Conservation (phyloP, 2,888 invertebrate species). For the Dicycla oo region DNA sequence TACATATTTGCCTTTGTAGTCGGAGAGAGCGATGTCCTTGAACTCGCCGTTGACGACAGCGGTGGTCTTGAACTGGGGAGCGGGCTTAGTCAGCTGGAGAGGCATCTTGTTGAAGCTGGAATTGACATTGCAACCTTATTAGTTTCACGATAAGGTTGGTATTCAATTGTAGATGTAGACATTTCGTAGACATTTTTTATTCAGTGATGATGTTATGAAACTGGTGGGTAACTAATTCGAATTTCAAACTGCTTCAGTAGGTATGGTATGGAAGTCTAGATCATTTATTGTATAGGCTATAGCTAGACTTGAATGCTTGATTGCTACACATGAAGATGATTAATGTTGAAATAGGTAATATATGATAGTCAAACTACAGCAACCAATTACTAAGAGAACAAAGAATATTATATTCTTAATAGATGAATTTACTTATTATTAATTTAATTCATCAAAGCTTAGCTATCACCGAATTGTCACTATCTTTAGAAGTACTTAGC, state of each 20-base stretch:
- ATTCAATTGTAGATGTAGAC: conserved; percentile 7
- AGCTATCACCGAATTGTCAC: conserved; percentile 1
- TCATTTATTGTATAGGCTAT: neutral
- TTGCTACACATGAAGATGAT: neutral
- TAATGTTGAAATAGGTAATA: neutral
- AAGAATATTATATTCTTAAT: neutral
- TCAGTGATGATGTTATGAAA: neutral
- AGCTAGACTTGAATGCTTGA: neutral
- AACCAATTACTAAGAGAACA: neutral
- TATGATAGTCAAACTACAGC: neutral
- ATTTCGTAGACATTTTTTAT: conserved; percentile 1
- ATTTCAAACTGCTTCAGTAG: conserved; percentile 1
- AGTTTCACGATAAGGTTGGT: conserved; percentile 9
- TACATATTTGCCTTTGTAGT: conserved; percentile 96
- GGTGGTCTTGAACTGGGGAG: conserved; percentile 94
- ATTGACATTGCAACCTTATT: conserved; percentile 45
- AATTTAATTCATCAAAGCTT: conserved; percentile 15
- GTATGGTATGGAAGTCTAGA: neutral
- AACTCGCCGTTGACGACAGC: conserved; percentile 96
- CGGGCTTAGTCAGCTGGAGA: conserved; percentile 92
- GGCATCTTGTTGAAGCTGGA: conserved; percentile 90
- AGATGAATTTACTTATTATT: neutral
- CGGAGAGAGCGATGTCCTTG: conserved; percentile 93
- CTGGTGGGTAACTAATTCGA: neutral
- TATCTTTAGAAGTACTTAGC: conserved; percentile 26